Conservation (phyloP, 2,888 invertebrate species). For the Atherix ibis region DNA sequence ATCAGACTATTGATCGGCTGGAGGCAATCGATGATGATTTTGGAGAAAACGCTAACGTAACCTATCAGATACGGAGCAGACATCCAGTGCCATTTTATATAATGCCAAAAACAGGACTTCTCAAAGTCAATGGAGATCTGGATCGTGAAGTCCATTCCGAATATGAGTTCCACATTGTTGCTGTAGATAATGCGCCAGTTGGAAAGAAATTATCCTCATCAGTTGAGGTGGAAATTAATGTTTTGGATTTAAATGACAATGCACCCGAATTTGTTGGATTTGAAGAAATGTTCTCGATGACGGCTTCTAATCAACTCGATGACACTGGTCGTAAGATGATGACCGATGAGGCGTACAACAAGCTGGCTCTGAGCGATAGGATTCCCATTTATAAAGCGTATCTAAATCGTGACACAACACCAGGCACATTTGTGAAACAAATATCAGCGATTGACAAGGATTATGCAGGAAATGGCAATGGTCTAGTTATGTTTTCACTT, state of each 20-base stretch:
- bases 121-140: constrained; percentile 57
- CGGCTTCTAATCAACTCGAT: constrained; percentile 21
- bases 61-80: constrained; percentile 45
- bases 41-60: constrained; percentile 62
- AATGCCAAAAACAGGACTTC: constrained; percentile 47
- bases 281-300: constrained; percentile 36
- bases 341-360: constrained; percentile 6
- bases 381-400: constrained; percentile 63
- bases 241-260: constrained; percentile 73
- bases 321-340: constrained; percentile 26
- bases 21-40: constrained; percentile 66
- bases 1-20: constrained; percentile 55
- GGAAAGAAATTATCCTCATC: constrained; percentile 46
- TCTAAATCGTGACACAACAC: constrained; percentile 55
- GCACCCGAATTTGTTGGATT: constrained; percentile 64
- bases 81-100: constrained; percentile 51
- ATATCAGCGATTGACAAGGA: constrained; percentile 75
- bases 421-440: constrained; percentile 57
- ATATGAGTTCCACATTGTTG: constrained; percentile 55
- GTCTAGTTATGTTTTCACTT: constrained; percentile 61
- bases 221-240: constrained; percentile 65
- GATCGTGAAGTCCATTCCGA: constrained; percentile 58
- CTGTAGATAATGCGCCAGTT: constrained; percentile 52
- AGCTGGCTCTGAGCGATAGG: constrained; percentile 12
- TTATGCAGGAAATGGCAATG: constrained; percentile 74